phyloP scores from a whole-genome alignment of 2,888 invertebrate species.

The Epistrophe eligans region DNA sequence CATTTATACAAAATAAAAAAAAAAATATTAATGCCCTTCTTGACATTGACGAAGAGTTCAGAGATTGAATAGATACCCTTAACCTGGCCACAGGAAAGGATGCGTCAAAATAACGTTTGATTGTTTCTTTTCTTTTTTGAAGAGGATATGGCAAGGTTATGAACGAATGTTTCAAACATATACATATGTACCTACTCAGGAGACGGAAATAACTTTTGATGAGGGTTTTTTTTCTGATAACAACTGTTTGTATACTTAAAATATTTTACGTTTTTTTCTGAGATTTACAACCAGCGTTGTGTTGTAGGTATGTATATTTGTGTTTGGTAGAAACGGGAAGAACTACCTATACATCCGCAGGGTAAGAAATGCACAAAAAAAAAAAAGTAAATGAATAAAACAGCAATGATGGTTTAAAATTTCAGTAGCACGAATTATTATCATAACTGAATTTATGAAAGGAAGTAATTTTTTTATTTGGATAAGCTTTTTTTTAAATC shows the following conservation, averaged over 20 bases:
- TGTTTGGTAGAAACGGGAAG: too few relatives aligned
- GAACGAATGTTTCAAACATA: conserved; percentile 7
- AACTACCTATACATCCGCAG: too few relatives aligned
- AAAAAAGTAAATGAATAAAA: too few relatives aligned
- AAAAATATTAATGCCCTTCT: neutral
- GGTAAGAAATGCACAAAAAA: too few relatives aligned
- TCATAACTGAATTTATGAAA: too few relatives aligned
- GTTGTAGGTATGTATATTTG: too few relatives aligned
- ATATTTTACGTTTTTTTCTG: neutral
- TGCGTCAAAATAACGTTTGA: conserved; percentile 12
- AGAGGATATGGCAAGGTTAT: neutral
- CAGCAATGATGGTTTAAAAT: too few relatives aligned
- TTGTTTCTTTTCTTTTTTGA: conserved; percentile 4
- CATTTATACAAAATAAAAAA: too few relatives aligned
- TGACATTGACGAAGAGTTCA: conserved; percentile 27
- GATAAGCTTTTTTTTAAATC: too few relatives aligned
- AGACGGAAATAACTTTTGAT: conserved; percentile 7
- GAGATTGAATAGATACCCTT: conserved; percentile 5
- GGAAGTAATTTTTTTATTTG: too few relatives aligned
- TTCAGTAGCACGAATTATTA: too few relatives aligned
- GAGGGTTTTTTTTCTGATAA: neutral
- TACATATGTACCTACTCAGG: neutral
- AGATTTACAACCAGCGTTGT: neutral
- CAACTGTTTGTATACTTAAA: neutral
- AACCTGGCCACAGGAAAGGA: conserved; percentile 30